Percentiles rank a stretch among this genome's conserved stretches.
These are phyloP conservation scores for Pharmacophagus antenor DNA, from an alignment of 2,888 invertebrate species.

Conservation along the genomic window DNA sequence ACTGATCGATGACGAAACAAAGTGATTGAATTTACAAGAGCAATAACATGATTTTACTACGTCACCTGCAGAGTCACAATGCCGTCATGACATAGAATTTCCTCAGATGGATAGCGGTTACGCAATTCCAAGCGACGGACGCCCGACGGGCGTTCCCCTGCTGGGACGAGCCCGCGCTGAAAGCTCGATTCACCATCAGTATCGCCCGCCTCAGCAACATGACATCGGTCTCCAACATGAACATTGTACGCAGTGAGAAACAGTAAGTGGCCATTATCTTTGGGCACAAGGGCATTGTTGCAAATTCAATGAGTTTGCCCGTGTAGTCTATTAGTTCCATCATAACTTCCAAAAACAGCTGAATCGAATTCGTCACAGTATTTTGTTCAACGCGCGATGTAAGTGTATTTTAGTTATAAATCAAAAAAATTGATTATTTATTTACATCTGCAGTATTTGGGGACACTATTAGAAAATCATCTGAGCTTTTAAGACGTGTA, in stretches of 20 bases:
- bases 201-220: conserved; percentile 86
- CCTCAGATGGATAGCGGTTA: conserved; percentile 84
- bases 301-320: too few relatives aligned
- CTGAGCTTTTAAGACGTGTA: too few relatives aligned
- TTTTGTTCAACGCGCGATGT: too few relatives aligned
- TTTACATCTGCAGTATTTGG: not conserved
- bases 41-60: not conserved
- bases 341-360: too few relatives aligned
- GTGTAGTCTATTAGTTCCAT: too few relatives aligned
- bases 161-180: conserved; percentile 92
- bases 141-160: conserved; percentile 92
- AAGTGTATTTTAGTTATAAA: not conserved
- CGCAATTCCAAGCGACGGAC: conserved; percentile 91
- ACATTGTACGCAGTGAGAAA: conserved; percentile 64
- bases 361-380: too few relatives aligned
- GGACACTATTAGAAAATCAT: too few relatives aligned
- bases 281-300: too few relatives aligned
- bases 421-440: not conserved
- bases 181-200: conserved; percentile 89
- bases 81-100: not conserved
- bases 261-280: too few relatives aligned
- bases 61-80: not conserved
- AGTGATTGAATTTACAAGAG: too few relatives aligned
- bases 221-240: conserved; percentile 91
- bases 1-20: too few relatives aligned